Evolutionary conservation across 2,113 vertebrate genomes (phyloP).

Genomic region (Chitala chitala): DNA sequence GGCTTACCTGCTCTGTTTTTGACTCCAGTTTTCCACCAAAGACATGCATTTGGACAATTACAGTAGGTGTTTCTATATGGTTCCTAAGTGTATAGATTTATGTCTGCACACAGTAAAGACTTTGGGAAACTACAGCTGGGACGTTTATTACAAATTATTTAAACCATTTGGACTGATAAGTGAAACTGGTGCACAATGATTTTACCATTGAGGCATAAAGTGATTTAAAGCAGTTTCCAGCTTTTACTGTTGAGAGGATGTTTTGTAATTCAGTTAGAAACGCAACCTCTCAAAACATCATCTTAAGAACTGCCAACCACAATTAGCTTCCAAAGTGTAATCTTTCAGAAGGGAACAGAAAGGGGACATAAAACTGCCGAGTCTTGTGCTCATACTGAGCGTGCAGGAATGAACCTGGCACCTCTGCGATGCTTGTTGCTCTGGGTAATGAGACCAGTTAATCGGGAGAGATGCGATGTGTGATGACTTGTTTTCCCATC

Average conservation of each 20-base stretch:
- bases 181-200: not conserved
- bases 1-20: too few species aligned
- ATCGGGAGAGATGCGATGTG: too few species aligned
- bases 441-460: too few species aligned
- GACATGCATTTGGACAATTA: too few species aligned
- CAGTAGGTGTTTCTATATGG: too few species aligned
- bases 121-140: too few species aligned
- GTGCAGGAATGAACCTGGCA: not conserved
- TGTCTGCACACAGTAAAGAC: too few species aligned
- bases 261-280: not conserved
- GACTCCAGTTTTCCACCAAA: too few species aligned
- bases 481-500: too few species aligned
- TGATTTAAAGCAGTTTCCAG: not conserved
- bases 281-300: not conserved
- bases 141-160: too few species aligned
- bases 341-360: not conserved
- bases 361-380: not conserved
- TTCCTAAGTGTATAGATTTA: too few species aligned
- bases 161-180: conserved; percentile 5
- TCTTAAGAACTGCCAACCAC: not conserved
- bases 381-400: not conserved
- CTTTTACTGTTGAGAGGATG: not conserved
- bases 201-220: conserved; percentile 4
- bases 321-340: not conserved
- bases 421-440: too few species aligned